Conservation (phyloP, 1,140 invertebrate species). For the Microplitis mediator region DNA sequence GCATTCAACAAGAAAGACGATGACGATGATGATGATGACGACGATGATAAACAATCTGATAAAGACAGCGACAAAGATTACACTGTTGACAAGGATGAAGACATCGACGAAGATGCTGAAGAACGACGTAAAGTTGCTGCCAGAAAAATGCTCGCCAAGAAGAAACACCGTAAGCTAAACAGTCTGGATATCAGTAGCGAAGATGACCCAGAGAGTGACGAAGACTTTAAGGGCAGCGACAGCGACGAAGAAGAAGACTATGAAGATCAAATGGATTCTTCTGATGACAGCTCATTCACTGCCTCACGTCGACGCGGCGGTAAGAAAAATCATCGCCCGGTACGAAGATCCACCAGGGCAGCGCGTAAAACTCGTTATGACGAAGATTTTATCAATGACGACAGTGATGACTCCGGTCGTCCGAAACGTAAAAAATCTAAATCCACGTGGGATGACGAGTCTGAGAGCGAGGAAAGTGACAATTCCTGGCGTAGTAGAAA, state of each 20-base stretch:
- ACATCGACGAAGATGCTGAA: constrained; percentile 43
- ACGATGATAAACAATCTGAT: constrained; percentile 45
- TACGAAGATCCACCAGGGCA: constrained; percentile 66
- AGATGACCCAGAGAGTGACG: constrained; percentile 80
- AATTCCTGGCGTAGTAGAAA: constrained; percentile 65
- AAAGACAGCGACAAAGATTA: constrained; percentile 58
- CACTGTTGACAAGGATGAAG: constrained; percentile 61
- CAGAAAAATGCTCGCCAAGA: constrained; percentile 59
- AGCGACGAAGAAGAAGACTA: constrained; percentile 69
- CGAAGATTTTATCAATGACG: constrained; percentile 67
- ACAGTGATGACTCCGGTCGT: constrained; percentile 66
- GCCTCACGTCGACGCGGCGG: constrained; percentile 48
- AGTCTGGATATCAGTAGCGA: constrained; percentile 82
- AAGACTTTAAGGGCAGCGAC: constrained; percentile 81
- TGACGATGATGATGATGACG: constrained; percentile 42
- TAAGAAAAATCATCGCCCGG: constrained; percentile 54
- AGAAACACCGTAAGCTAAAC: constrained; percentile 78
- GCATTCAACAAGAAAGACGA: constrained; percentile 41
- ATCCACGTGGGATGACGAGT: constrained; percentile 63
- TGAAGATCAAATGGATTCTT: constrained; percentile 64
- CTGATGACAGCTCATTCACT: constrained; percentile 67
- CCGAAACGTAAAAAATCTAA: constrained; percentile 64
- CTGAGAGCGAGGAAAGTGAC: constrained; percentile 67
- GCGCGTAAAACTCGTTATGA: constrained; percentile 65
- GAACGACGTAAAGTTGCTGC: constrained; percentile 40